These are phyloP conservation scores for Rhinoderma darwinii DNA, from an alignment of 2,113 vertebrate species.

Conservation along the genomic window DNA sequence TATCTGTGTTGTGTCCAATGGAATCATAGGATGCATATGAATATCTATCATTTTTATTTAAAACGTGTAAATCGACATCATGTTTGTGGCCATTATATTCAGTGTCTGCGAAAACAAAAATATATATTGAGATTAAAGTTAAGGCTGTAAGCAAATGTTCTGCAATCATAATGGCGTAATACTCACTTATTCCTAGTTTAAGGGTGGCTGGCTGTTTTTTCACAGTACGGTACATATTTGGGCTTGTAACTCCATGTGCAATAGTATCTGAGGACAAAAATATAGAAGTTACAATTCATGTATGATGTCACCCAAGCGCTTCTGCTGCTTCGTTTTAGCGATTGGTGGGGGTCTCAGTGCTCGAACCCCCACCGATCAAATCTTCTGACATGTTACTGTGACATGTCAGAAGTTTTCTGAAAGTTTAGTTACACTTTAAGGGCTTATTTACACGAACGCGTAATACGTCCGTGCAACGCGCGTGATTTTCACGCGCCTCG, in stretches of 20 bases:
- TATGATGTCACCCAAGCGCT: too few species aligned
- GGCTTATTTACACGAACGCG: too few species aligned
- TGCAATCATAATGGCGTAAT: background rate
- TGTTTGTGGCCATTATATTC: background rate
- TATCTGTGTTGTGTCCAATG: background rate
- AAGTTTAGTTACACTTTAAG: too few species aligned
- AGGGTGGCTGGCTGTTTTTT: background rate
- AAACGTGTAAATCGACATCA: background rate
- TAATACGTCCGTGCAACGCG: too few species aligned
- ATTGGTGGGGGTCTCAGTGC: too few species aligned
- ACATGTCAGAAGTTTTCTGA: too few species aligned
- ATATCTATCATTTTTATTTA: background rate
- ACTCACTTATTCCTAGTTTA: background rate
- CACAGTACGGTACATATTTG: background rate
- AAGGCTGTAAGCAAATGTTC: background rate
- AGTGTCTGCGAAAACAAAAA: slow-evolving; percentile 2
- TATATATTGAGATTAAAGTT: background rate
- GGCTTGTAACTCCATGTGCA: background rate
- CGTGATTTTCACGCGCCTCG: too few species aligned
- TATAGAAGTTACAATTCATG: background rate
- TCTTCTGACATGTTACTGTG: too few species aligned
- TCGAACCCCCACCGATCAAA: too few species aligned
- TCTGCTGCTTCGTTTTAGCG: too few species aligned
- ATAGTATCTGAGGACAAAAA: background rate
- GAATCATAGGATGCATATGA: slow-evolving; percentile 15